Base-by-base conservation (phyloP, 2,113 vertebrate genomes). In the Tetrao urogallus region DNA sequence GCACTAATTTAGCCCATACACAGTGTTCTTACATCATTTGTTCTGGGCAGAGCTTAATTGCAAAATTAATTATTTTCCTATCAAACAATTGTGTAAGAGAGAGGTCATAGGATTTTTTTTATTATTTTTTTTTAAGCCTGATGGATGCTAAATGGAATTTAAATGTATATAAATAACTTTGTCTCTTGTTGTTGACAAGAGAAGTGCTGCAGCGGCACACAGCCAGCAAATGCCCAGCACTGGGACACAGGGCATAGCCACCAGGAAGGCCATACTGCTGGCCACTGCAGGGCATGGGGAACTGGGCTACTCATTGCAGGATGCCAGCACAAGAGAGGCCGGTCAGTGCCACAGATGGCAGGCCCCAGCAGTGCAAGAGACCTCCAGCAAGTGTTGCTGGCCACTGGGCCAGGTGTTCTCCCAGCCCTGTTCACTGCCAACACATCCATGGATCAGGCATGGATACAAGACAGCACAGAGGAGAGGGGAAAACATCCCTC, bases 251-350 rank as follows among this genome's bases (percentile, higher is more conserved):
- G 64, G 17, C 32, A 40, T 0, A 0, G 50, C 57, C 34, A 38
- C 13, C 0, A 4, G 72, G 34, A 79, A 70, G 21, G 50, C 43
- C 27, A 7, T 4, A 27, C 36, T 52, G 21, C 65, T 64, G 65
- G 13, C 32, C 2, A 0, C 28, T 0, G 0, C 0, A 2, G 67
- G 28, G 5, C 5, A 3, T 22, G 0, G 1, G 38, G 27, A 56
- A 45, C 13, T 30, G 45, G 64, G 40, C 52, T 30, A 16, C 20
- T 40, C 1, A 0, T 48, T 42, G 40, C 1, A 0, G 50, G 24
- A 34, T 57, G 58, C 30, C 0, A 3, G 38, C 36, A 64, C 43
- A 66, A 38, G 21, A 32, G 6, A 18, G 65, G 21, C 52, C 13
- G 28, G 60, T 21, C 47, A n/a, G 24, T 2, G 17, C 36, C 3